phyloP scores from a whole-genome alignment of 37 sponge, comb jelly and placozoan species.

The Agelas oroides region DNA sequence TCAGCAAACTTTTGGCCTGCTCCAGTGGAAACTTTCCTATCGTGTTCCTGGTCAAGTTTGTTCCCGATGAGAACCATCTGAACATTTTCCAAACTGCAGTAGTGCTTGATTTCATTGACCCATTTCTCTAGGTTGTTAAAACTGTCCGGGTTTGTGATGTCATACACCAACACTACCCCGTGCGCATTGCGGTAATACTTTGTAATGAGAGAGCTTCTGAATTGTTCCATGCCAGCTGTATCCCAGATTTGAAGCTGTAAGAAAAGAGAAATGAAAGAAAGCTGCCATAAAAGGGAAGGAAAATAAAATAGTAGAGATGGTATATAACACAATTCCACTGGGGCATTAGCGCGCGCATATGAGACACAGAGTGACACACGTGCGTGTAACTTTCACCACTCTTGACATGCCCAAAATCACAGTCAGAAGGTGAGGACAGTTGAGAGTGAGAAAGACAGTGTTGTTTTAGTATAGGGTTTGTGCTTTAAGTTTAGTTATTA shows the following conservation, averaged over 20 bases:
- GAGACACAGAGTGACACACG: too few species aligned
- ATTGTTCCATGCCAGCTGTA: conserved; percentile 87
- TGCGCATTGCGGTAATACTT: conserved; percentile 84
- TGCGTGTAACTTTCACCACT: neutral
- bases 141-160: conserved; percentile 52
- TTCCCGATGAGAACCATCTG: conserved; percentile 72
- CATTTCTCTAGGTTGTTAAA: conserved; percentile 63
- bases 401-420: too few species aligned
- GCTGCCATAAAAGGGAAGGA: neutral
- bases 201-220: conserved; percentile 65
- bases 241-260: conserved; percentile 85
- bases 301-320: too few species aligned
- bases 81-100: conserved; percentile 51
- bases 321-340: neutral
- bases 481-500: too few species aligned
- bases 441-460: too few species aligned
- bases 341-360: too few species aligned
- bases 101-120: conserved; percentile 61
- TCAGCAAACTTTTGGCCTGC: conserved; percentile 46
- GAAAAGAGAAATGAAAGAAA: neutral
- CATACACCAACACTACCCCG: conserved; percentile 77
- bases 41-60: conserved; percentile 47
- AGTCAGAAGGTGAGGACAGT: too few species aligned
- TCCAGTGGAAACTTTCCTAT: conserved; percentile 38
- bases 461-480: too few species aligned